Evolutionary conservation across 2,113 vertebrate genomes (phyloP), one percentile per base, ranked within the genome.

Genomic region (Grammomys surdaster): DNA sequence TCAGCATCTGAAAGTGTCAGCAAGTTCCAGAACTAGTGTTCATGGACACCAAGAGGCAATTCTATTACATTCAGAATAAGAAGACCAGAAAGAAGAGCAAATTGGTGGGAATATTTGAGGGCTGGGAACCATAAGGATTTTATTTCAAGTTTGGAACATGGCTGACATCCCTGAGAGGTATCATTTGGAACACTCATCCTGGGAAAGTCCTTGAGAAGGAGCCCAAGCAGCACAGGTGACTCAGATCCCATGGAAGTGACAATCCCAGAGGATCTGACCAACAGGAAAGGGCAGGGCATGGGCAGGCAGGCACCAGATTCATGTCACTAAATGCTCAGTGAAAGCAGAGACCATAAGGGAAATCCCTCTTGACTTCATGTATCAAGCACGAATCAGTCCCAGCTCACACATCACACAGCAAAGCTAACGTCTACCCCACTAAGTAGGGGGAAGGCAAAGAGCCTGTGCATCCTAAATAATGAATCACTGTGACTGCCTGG

Each of bases 401-500:
- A 60, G n/a, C 51, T 12, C 73, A 56, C 28, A 24, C 20, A 70
- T n/a, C 65, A 17, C 0, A 0, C 9, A 56, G 26, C 84, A 93
- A 85, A 78, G 54, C 60, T 92, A 54, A 36, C 65, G 69, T 72
- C 75, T 85, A 22, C 76, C 69, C 78, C 40, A 36, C 63, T 11
- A 36, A 81, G 88, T 14, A 75, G 67, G 90, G 48, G 16, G 80
- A 82, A 93, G 60, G 96, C 97, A 98, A 96, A 97, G 98, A 97
- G 97, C 95, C 89, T 94, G 81, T 65, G 86, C 97, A 97, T 90
- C 84, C 93, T 95, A 98, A 97, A 97, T 97, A 98, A 97, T 88
- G 95, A 75, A 96, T 97, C 97, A 88, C 91, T 91, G 72, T 67
- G 90, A 89, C 86, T 97, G 96, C 70, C 56, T 93, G 95, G 97